Percentiles rank a stretch among this genome's conserved stretches.
These are phyloP conservation scores for Drosophila heteroneura DNA, from an alignment of 2,888 invertebrate species.

Conservation along the genomic window DNA sequence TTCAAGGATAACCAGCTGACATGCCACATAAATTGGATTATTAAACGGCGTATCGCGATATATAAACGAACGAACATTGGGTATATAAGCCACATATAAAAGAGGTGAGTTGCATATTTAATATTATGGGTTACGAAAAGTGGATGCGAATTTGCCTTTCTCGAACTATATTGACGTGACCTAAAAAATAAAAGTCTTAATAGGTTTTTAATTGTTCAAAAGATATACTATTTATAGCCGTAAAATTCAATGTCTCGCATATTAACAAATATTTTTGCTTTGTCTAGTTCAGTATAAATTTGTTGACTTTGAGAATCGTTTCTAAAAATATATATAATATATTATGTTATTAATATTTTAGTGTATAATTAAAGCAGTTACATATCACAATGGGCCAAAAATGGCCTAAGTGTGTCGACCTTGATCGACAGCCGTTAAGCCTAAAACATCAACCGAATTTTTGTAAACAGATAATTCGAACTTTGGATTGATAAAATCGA, in stretches of 20 bases:
- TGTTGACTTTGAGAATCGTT: no score
- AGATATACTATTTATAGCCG: neutral
- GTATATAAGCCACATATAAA: conserved; percentile 46
- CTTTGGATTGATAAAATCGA: neutral
- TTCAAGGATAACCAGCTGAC: conserved; percentile 80
- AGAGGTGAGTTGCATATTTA: conserved; percentile 65
- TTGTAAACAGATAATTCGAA: neutral
- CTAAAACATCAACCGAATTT: no score
- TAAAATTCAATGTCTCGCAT: neutral
- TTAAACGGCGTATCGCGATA: conserved; percentile 57
- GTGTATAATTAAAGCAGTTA: no score
- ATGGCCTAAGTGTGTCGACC: no score
- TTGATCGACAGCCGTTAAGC: no score
- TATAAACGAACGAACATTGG: conserved; percentile 42
- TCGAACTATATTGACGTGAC: neutral
- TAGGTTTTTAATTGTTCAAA: neutral
- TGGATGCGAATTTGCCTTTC: conserved; percentile 1
- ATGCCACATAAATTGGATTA: conserved; percentile 81
- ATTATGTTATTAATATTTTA: no score
- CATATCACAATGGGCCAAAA: no score
- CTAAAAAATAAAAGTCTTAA: neutral
- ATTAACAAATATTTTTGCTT: neutral
- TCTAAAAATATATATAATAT: no score
- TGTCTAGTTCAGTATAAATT: neutral
- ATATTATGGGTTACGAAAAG: neutral